A percentile compares a stretch with the other conserved stretches of the same genome.
phyloP scores from a whole-genome alignment of 92 coral and sea anemone genomes.

The Plumapathes pennacea region DNA sequence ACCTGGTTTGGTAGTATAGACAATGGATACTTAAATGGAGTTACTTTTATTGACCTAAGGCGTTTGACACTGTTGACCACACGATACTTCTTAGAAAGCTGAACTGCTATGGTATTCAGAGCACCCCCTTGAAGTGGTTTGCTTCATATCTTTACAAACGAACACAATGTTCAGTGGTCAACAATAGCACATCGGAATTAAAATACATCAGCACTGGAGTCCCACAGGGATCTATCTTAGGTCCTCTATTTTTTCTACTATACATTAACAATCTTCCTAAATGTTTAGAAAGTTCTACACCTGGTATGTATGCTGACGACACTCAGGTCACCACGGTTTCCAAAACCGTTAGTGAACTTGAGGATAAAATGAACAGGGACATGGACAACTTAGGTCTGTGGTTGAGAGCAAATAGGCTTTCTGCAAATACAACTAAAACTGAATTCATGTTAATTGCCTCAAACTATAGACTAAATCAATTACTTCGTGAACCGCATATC shows the following conservation, averaged over 20 bases:
- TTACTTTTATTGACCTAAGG: slow-evolving; percentile 43
- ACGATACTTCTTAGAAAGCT: slow-evolving; percentile 15
- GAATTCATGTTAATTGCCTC: slow-evolving; percentile 42
- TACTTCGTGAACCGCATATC: too few relatives aligned
- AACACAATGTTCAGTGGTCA: slow-evolving; percentile 28
- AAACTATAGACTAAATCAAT: slow-evolving; percentile 10
- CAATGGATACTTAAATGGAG: slow-evolving; percentile 40
- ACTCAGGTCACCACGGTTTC: slow-evolving; percentile 20
- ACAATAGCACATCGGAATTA: slow-evolving; percentile 6
- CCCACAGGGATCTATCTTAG: slow-evolving; percentile 47
- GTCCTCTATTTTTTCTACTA: slow-evolving; percentile 33
- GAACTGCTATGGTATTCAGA: slow-evolving; percentile 25
- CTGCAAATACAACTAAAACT: slow-evolving; percentile 21
- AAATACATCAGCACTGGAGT: slow-evolving; percentile 24
- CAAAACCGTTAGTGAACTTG: background rate
- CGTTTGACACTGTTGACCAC: slow-evolving; percentile 39
- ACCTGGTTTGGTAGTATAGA: slow-evolving; percentile 27
- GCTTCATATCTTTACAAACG: slow-evolving; percentile 20
- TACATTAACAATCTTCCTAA: slow-evolving; percentile 29
- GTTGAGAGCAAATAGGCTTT: slow-evolving; percentile 16
- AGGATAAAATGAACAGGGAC: background rate
- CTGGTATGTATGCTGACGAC: slow-evolving; percentile 40
- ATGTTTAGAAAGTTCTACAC: slow-evolving; percentile 2
- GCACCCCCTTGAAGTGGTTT: slow-evolving; percentile 21
- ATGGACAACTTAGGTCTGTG: too few relatives aligned